Conservation (phyloP, 2,888 invertebrate species). For the Drosophila anceps region DNA sequence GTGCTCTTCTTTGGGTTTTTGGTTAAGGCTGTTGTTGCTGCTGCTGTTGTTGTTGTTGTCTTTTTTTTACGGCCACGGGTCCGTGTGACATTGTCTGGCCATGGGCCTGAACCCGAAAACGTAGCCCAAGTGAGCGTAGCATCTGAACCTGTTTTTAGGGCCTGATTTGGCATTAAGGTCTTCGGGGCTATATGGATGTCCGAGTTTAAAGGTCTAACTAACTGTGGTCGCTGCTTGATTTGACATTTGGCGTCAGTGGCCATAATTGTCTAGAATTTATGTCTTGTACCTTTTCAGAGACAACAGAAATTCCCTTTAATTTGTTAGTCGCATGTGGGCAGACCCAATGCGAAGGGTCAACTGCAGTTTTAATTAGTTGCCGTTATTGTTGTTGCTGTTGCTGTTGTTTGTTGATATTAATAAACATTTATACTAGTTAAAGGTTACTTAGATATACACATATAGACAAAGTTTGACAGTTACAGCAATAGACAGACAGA, state of each 20-base stretch:
- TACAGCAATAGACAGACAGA: slow-evolving; percentile 26
- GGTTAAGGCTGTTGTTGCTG: slow-evolving; percentile 17
- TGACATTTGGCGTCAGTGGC: slow-evolving; percentile 82
- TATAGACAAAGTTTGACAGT: slow-evolving; percentile 32
- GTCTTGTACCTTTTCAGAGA: slow-evolving; percentile 70
- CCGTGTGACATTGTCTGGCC: slow-evolving; percentile 76
- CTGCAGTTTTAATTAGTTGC: slow-evolving; percentile 70
- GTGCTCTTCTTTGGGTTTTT: slow-evolving; percentile 64
- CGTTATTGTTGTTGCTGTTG: slow-evolving; percentile 27
- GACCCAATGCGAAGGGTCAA: slow-evolving; percentile 36
- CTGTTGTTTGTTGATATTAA: slow-evolving; percentile 66
- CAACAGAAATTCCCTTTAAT: slow-evolving; percentile 64
- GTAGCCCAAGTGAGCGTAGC: slow-evolving; percentile 45
- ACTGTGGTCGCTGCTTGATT: slow-evolving; percentile 76
- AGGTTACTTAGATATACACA: slow-evolving; percentile 57
- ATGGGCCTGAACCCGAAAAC: slow-evolving; percentile 43
- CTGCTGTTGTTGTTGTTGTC: slow-evolving; percentile 13
- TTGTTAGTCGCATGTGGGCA: slow-evolving; percentile 67
- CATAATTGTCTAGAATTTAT: slow-evolving; percentile 82
- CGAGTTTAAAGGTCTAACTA: slow-evolving; percentile 77
- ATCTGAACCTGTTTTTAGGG: slow-evolving; percentile 79
- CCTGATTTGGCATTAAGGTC: slow-evolving; percentile 73
- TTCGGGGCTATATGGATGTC: slow-evolving; percentile 26
- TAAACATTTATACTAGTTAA: slow-evolving; percentile 65
- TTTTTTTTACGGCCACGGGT: slow-evolving; percentile 59